A percentile compares a stretch with the other conserved stretches of the same genome.
Conservation (phyloP, 1,140 invertebrate genomes). For the Drosophila simulans region DNA sequence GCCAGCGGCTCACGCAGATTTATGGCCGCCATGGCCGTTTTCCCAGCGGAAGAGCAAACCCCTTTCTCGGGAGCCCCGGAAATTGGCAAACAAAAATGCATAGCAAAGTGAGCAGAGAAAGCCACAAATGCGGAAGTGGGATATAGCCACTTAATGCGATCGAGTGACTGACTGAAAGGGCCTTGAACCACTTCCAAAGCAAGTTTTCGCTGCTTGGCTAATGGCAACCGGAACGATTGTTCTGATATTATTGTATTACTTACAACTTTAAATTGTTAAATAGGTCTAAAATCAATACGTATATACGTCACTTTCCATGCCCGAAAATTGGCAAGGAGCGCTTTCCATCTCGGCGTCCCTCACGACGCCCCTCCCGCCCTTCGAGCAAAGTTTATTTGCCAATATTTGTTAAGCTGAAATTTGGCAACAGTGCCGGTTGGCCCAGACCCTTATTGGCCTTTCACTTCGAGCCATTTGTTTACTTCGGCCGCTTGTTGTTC, state of each 20-base stretch:
- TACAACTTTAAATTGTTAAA: too few relatives aligned
- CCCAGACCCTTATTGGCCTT: conserved; percentile 36
- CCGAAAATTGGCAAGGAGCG: conserved; percentile 8
- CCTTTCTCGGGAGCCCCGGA: neutral
- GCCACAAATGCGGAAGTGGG: neutral
- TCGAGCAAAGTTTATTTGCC: neutral
- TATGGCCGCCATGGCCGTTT: conserved; percentile 33
- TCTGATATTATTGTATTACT: too few relatives aligned
- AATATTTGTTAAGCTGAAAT: conserved; percentile 34
- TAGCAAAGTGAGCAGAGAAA: conserved; percentile 23
- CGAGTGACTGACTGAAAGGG: neutral
- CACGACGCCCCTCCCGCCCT: neutral
- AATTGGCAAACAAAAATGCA: conserved; percentile 31
- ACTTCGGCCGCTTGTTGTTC: conserved; percentile 18
- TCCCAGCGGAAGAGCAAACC: neutral
- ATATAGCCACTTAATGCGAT: conserved; percentile 12
- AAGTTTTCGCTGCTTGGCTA: too few relatives aligned
- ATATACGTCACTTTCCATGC: neutral
- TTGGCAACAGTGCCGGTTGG: conserved; percentile 37
- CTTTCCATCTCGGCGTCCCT: neutral
- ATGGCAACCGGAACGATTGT: too few relatives aligned
- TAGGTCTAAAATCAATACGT: too few relatives aligned
- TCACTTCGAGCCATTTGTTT: conserved; percentile 34
- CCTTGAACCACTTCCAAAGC: neutral
- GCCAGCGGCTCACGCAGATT: conserved; percentile 29